A percentile compares a stretch with the other conserved stretches of the same genome.
Conservation (phyloP, 2,888 invertebrate genomes). For the Polyommatus icarus region DNA sequence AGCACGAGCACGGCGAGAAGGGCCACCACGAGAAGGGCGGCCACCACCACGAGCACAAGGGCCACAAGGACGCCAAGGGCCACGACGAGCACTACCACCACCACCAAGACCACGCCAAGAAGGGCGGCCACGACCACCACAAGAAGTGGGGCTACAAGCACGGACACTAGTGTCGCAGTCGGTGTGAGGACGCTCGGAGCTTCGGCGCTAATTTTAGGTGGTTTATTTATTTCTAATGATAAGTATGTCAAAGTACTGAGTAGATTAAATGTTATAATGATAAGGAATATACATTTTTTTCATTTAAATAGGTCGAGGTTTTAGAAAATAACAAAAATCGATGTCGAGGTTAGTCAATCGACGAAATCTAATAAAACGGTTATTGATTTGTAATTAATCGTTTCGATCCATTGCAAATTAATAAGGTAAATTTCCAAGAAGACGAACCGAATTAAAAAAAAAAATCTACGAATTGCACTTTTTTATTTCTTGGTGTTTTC, state of each 20-base stretch:
- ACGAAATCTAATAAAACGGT: too few species aligned
- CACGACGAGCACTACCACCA: constrained; percentile 89
- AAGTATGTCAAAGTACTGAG: constrained; percentile 35
- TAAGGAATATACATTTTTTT: neutral
- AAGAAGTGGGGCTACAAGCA: constrained; percentile 88
- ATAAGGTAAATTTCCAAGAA: too few species aligned
- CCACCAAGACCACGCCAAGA: constrained; percentile 87
- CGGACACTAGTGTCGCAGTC: constrained; percentile 56
- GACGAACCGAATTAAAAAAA: too few species aligned
- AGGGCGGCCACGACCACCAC: constrained; percentile 89
- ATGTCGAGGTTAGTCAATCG: too few species aligned
- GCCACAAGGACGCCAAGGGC: constrained; percentile 88
- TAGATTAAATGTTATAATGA: constrained; percentile 14
- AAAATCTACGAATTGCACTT: too few species aligned
- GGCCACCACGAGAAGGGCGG: constrained; percentile 90
- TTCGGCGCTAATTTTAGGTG: constrained; percentile 39
- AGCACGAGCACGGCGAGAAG: constrained; percentile 89
- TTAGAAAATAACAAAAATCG: too few species aligned
- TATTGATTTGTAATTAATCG: too few species aligned
- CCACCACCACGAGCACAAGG: constrained; percentile 89
- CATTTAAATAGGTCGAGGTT: too few species aligned
- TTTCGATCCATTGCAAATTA: too few species aligned
- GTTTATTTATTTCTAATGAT: constrained; percentile 44
- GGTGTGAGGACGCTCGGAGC: constrained; percentile 35
- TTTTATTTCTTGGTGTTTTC: too few species aligned